Conservation (phyloP, 2,113 vertebrate genomes). For the Bothrops jararaca region DNA sequence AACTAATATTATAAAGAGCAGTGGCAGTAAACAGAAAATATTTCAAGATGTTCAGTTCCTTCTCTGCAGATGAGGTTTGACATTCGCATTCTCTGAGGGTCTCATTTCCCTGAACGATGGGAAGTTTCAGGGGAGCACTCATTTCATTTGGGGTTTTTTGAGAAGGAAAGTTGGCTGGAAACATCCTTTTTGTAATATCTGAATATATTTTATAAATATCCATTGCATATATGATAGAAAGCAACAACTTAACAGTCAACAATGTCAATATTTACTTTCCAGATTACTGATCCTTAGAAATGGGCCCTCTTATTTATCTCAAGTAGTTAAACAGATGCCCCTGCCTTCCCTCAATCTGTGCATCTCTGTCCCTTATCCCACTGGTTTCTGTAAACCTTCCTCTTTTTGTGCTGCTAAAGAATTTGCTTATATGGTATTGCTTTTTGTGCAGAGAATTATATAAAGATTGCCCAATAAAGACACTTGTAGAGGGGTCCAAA, state of each 20-base stretch:
- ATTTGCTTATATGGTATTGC: neutral
- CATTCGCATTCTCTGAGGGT: neutral
- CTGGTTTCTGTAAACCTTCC: neutral
- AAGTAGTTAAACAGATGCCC: neutral
- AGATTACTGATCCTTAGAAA: neutral
- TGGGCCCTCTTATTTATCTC: neutral
- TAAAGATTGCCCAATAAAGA: neutral
- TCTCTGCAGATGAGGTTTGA: neutral
- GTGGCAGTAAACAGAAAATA: conserved; percentile 24
- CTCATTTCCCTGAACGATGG: neutral
- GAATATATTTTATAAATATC: neutral
- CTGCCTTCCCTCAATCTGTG: neutral
- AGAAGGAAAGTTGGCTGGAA: neutral
- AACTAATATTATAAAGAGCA: neutral
- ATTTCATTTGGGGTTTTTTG: neutral
- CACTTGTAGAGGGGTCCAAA: neutral
- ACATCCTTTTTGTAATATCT: neutral
- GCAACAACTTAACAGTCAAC: neutral
- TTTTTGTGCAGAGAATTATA: neutral
- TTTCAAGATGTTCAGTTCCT: neutral
- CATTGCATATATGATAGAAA: neutral
- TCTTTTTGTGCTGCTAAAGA: neutral
- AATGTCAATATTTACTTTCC: neutral
- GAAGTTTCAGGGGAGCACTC: neutral
- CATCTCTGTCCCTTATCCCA: neutral